phyloP scores from a whole-genome alignment of 2,888 invertebrate genomes.

The Chydorus sphaericus region DNA sequence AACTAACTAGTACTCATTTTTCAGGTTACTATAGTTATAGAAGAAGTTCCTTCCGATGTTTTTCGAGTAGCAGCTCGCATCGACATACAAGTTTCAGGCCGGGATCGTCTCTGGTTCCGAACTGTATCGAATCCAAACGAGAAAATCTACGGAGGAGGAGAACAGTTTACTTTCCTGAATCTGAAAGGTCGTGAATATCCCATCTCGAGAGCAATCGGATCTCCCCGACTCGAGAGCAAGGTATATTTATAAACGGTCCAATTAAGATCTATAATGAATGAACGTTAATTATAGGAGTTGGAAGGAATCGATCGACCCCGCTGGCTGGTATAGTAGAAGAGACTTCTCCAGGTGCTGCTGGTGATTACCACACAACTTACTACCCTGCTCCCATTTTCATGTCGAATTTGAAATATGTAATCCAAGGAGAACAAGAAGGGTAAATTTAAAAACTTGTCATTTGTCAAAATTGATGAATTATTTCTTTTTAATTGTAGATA shows the following conservation, averaged over 20 bases:
- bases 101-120: conserved; percentile 15
- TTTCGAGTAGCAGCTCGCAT: conserved; percentile 6
- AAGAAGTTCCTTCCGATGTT: conserved; percentile 9
- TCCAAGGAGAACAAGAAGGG: conserved; percentile 14
- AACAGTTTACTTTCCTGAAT: conserved; percentile 22
- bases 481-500: conserved; percentile 2
- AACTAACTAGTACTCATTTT: neutral
- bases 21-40: conserved; percentile 13
- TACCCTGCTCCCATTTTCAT: conserved; percentile 21
- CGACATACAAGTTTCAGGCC: neutral
- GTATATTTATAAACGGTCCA: conserved; percentile 4
- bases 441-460: conserved; percentile 5
- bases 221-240: conserved; percentile 23
- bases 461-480: neutral
- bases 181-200: conserved; percentile 21
- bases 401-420: conserved; percentile 19
- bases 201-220: no score
- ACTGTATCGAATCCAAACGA: conserved; percentile 16
- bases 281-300: conserved; percentile 14
- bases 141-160: conserved; percentile 22
- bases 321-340: conserved; percentile 18
- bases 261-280: neutral
- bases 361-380: conserved; percentile 22
- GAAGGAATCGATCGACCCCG: conserved; percentile 17
- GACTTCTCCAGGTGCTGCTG: conserved; percentile 19